A percentile compares a stretch with the other conserved stretches of the same genome.
These are phyloP conservation scores for Cephus runcator DNA, from an alignment of 2,888 invertebrate species.

Conservation along the genomic window DNA sequence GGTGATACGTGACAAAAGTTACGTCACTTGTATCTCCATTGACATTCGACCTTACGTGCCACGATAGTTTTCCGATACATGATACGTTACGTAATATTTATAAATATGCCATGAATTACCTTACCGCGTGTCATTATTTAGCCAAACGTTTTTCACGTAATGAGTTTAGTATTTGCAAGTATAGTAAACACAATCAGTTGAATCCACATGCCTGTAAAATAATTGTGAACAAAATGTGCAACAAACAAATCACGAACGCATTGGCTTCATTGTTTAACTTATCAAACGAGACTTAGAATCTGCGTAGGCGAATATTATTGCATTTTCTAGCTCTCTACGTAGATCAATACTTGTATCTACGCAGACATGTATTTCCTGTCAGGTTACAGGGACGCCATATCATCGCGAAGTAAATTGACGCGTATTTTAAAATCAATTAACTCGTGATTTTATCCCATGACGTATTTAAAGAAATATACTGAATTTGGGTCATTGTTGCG, in stretches of 20 bases:
- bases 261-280: not conserved
- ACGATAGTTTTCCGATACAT: not conserved
- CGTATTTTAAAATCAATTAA: not conserved
- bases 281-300: not conserved
- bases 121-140: not conserved
- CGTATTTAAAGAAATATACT: not conserved
- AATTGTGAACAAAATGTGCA: not conserved
- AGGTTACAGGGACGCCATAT: not conserved
- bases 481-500: not conserved
- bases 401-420: not conserved
- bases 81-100: not conserved
- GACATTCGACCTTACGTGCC: not conserved
- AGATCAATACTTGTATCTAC: not conserved
- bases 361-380: not conserved
- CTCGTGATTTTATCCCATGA: not conserved
- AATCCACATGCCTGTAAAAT: not conserved
- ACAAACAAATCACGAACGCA: not conserved
- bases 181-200: not conserved
- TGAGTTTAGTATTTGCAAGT: not conserved
- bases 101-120: too few species aligned
- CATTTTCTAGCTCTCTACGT: not conserved
- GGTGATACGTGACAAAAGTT: not conserved
- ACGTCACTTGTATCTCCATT: not conserved
- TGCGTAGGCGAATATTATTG: not conserved
- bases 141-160: not conserved